Conservation (phyloP, 2,797 vertebrate genomes). For the Hirundo rustica region DNA sequence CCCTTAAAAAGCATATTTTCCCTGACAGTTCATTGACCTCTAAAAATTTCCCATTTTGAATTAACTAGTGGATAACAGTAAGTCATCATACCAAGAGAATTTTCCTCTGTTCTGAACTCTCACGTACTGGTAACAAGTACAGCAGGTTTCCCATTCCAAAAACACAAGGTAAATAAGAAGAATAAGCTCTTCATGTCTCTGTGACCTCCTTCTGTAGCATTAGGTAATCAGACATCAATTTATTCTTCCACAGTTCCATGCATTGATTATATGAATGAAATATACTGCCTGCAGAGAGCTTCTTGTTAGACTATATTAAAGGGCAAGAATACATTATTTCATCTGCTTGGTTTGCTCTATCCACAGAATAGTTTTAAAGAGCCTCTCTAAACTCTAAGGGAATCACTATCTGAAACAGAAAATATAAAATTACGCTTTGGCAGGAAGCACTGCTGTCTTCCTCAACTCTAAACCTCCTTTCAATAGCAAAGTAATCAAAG, state of each 20-base stretch:
- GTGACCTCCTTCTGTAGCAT: not conserved
- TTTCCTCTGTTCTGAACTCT: not conserved
- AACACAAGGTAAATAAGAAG: not conserved
- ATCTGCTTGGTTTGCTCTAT: not conserved
- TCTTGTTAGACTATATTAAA: not conserved
- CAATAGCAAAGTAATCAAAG: not conserved
- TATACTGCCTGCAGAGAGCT: not conserved
- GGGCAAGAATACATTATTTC: not conserved
- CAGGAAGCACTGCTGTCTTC: not conserved
- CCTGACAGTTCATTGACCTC: not conserved
- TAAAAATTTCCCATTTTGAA: not conserved
- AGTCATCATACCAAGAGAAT: not conserved
- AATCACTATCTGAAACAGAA: not conserved
- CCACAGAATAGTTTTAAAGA: not conserved
- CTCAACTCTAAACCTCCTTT: not conserved
- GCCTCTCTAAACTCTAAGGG: not conserved
- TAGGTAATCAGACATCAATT: slow-evolving; percentile 7
- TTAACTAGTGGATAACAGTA: not conserved
- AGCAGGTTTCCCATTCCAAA: not conserved
- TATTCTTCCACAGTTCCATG: not conserved
- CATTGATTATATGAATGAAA: not conserved
- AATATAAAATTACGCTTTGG: not conserved
- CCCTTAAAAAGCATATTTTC: not conserved
- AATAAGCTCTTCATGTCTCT: not conserved
- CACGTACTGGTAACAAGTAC: not conserved